Conservation (phyloP, 2,797 vertebrate genomes). For the Potorous gilbertii region DNA sequence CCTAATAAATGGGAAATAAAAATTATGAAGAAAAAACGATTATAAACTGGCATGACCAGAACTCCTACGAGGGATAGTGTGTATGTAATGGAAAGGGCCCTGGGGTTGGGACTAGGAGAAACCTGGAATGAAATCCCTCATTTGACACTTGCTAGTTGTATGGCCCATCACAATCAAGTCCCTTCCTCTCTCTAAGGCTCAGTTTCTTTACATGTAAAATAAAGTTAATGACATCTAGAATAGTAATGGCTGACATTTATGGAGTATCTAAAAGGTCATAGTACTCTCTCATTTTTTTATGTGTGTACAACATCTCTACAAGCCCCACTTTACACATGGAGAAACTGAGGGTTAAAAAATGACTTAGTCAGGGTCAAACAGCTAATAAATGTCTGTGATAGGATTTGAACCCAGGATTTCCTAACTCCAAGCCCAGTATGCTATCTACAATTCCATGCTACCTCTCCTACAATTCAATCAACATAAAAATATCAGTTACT, state of each 20-base stretch:
- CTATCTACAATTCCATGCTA: background rate
- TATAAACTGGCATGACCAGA: constrained; percentile 24
- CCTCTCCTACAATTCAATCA: background rate
- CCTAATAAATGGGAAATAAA: constrained; percentile 31
- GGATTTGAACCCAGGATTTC: background rate
- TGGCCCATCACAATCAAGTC: background rate
- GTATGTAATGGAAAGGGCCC: background rate
- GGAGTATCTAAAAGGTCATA: background rate
- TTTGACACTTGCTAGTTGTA: background rate
- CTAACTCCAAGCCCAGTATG: background rate
- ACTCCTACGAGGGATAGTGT: background rate
- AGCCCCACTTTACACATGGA: background rate
- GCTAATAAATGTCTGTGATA: background rate
- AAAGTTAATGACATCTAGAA: background rate
- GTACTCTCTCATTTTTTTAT: background rate
- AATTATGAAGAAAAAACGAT: constrained; percentile 34
- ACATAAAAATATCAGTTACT: background rate
- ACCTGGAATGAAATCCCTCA: background rate
- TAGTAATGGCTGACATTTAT: background rate
- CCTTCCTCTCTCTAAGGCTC: background rate
- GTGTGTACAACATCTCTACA: background rate
- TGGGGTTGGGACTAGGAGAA: background rate
- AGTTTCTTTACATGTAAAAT: background rate
- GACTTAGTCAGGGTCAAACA: background rate
- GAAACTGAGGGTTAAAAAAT: background rate